Base-by-base conservation (phyloP, 1,140 invertebrate species). In the Caerostris extrusa region DNA sequence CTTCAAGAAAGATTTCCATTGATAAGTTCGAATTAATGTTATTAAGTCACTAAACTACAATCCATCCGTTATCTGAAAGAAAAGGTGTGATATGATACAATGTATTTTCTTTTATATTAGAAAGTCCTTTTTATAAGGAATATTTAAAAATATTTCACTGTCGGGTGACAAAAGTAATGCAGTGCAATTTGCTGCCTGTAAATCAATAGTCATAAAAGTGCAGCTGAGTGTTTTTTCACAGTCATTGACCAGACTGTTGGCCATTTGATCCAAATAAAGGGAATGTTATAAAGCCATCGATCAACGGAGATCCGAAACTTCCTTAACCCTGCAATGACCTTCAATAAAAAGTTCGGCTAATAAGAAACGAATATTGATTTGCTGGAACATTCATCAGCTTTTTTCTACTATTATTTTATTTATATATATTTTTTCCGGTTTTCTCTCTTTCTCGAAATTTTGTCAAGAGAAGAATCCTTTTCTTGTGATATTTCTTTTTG, bases 301-400 rank as follows among this genome's bases (percentile, higher is more conserved):
- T 77, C 71, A 77, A 10, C 7, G 69, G 7, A 50, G 71, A 77
- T 77, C 71, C 71, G 71, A 50, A 77, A 83, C 55, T 34, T 57
- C 56, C 82, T 83, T 83, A 83, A 83, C 82, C 82, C 82, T 83
- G 56, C 53, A 6, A 58, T 83, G 82, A 83, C 82, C 82, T 83
- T 83, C 53, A 83, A 83, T 83, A 83, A 83, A 83, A n/a, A 83
- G 82, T 83, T 83, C 19, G 82, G 34, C 34, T 83, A 83, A 83
- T 83, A 83, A 83, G 82, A 83, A n/a, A 34, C 55, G 82, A 58
- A 83, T 83, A 83, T 83, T 83, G 82, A 58, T 83, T 83, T 83
- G 82, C 82, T 57, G 53, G 82, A 57, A n/a, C 57, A 7, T 17
- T 82, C 55, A 55, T 19, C n/a, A 6, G 17, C 56, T 58, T 83